Evolutionary conservation across 2,888 invertebrate species (phyloP).

Genomic region (Chrysopilus asiliformis): DNA sequence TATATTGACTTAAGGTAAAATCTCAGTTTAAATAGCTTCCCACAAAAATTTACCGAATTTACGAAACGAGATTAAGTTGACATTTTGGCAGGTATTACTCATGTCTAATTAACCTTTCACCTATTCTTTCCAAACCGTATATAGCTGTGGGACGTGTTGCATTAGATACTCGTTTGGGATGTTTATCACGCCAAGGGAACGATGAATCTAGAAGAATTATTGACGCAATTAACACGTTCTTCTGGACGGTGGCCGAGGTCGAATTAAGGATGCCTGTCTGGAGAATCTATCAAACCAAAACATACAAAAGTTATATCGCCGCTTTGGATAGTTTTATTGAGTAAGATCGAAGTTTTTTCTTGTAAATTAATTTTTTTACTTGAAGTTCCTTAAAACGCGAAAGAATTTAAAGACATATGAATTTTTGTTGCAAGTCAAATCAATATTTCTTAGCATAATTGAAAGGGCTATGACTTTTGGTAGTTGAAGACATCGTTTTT

Average conservation of each 20-base stretch:
- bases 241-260: conserved; percentile 60
- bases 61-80: no score
- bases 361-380: conserved; percentile 2
- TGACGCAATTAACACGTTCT: conserved; percentile 60
- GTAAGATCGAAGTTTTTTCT: conserved; percentile 33
- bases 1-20: no score
- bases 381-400: not conserved
- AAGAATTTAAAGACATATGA: no score
- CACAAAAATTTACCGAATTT: no score
- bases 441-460: no score
- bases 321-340: conserved; percentile 59
- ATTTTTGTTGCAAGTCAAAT: no score
- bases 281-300: conserved; percentile 55
- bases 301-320: conserved; percentile 55
- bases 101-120: no score
- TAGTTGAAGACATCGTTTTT: no score
- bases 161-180: conserved; percentile 66
- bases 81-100: no score
- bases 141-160: conserved; percentile 70
- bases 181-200: conserved; percentile 43
- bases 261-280: conserved; percentile 63
- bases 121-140: no score
- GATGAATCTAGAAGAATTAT: conserved; percentile 66
- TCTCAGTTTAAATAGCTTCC: no score
- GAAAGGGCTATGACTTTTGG: no score